Evolutionary conservation across 2,888 invertebrate genomes (phyloP).

Genomic region (Drosophila ezoana): DNA sequence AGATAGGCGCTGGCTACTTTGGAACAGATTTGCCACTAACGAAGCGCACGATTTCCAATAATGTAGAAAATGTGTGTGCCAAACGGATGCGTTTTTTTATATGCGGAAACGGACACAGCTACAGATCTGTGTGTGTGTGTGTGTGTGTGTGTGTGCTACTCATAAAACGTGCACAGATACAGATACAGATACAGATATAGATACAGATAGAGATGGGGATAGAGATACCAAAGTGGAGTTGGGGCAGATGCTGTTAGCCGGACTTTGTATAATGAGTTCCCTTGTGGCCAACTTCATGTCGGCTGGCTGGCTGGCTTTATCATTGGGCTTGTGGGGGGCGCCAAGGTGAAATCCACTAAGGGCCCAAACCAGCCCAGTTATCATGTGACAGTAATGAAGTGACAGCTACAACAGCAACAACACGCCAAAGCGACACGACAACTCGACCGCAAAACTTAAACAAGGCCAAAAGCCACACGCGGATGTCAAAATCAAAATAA

Average conservation of each 20-base stretch:
- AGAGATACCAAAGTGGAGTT: neutral
- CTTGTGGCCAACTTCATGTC: slow-evolving; percentile 67
- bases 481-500: slow-evolving; percentile 54
- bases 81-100: slow-evolving; percentile 54
- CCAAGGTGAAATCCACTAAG: slow-evolving; percentile 78
- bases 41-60: slow-evolving; percentile 79
- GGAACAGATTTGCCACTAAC: slow-evolving; percentile 77
- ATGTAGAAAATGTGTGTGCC: slow-evolving; percentile 67
- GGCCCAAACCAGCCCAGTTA: slow-evolving; percentile 54
- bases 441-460: slow-evolving; percentile 55
- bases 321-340: slow-evolving; percentile 28
- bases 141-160: slow-evolving; percentile 32
- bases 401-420: slow-evolving; percentile 62
- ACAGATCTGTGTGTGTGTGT: neutral
- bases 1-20: slow-evolving; percentile 64
- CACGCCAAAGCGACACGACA: slow-evolving; percentile 36
- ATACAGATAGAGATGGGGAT: neutral
- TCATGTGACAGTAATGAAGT: slow-evolving; percentile 78
- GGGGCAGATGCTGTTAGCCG: slow-evolving; percentile 56
- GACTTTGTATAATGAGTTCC: slow-evolving; percentile 74
- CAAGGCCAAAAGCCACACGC: slow-evolving; percentile 50
- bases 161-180: slow-evolving; percentile 66
- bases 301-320: slow-evolving; percentile 18
- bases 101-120: slow-evolving; percentile 22
- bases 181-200: slow-evolving; percentile 8